Conservation (phyloP, 2,888 invertebrate genomes). For the Cryptophagus acutangulus region DNA sequence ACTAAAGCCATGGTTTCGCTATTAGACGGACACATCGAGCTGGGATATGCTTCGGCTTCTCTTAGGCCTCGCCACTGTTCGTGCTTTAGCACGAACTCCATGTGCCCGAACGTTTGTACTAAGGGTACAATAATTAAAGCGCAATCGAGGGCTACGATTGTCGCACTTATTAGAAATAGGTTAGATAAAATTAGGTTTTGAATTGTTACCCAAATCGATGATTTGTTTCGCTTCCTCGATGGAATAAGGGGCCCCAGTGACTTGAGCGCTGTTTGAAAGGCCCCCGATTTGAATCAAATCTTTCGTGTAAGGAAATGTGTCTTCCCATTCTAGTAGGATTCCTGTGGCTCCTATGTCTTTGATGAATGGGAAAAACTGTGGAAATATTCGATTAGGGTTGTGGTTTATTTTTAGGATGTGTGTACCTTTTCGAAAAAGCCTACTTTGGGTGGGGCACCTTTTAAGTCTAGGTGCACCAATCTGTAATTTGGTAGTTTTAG, state of each 20-base stretch:
- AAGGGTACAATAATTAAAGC: slow-evolving; percentile 70
- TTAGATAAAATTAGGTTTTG: neutral
- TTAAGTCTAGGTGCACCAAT: slow-evolving; percentile 69
- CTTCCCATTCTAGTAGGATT: slow-evolving; percentile 81
- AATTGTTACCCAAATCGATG: slow-evolving; percentile 49
- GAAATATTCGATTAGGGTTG: slow-evolving; percentile 2
- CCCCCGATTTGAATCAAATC: slow-evolving; percentile 59
- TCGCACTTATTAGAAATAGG: neutral
- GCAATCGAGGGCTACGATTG: slow-evolving; percentile 53
- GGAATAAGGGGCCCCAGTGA: slow-evolving; percentile 60
- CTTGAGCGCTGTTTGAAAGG: slow-evolving; percentile 47
- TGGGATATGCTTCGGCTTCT: slow-evolving; percentile 62
- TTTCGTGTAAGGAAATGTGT: slow-evolving; percentile 76
- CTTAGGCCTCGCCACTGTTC: slow-evolving; percentile 60
- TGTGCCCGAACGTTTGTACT: slow-evolving; percentile 83
- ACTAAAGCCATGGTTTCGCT: slow-evolving; percentile 59
- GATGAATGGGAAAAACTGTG: slow-evolving; percentile 57
- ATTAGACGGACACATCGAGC: slow-evolving; percentile 70
- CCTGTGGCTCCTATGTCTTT: slow-evolving; percentile 73
- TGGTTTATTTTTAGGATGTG: slow-evolving; percentile 15
- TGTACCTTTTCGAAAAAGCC: slow-evolving; percentile 54
- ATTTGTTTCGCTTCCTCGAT: slow-evolving; percentile 63
- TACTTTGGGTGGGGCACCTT: slow-evolving; percentile 67
- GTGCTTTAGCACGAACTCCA: slow-evolving; percentile 79
- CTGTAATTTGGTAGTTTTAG: slow-evolving; percentile 14